phyloP scores from a whole-genome alignment of 2,797 vertebrate genomes.

The Rhodeus uyekii region DNA sequence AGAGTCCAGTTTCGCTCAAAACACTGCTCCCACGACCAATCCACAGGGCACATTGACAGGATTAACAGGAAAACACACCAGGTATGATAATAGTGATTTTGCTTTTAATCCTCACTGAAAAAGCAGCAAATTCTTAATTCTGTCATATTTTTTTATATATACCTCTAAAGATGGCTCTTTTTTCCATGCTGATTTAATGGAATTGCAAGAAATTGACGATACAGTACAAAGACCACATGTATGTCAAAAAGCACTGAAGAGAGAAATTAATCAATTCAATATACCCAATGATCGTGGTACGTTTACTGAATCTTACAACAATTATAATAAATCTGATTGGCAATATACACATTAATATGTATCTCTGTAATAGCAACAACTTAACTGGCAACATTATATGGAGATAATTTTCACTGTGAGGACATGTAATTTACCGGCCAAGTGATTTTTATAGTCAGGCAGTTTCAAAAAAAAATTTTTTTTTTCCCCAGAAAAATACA shows the following conservation, averaged over 20 bases:
- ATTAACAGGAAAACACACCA: conserved; percentile 62
- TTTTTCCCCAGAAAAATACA: background rate
- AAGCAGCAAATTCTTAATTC: background rate
- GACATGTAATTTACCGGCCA: conserved; percentile 48
- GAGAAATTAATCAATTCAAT: conserved; percentile 66
- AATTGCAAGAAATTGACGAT: conserved; percentile 42
- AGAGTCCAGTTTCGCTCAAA: conserved; percentile 64
- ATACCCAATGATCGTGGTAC: conserved; percentile 64
- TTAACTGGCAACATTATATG: conserved; percentile 53
- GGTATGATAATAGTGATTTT: conserved; percentile 60
- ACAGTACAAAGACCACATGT: conserved; percentile 38
- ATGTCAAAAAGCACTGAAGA: conserved; percentile 55
- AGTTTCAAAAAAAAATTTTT: conserved; percentile 28
- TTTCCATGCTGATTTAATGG: background rate
- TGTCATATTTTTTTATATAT: background rate
- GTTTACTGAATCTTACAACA: conserved; percentile 61
- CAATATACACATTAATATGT: conserved; percentile 69
- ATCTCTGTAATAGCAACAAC: conserved; percentile 58
- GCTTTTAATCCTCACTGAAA: background rate
- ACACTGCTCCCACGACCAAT: conserved; percentile 49
- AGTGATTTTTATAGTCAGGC: conserved; percentile 44
- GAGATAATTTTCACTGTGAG: conserved; percentile 31
- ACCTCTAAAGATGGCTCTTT: background rate
- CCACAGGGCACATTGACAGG: conserved; percentile 54
- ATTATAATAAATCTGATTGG: conserved; percentile 69